Base-by-base conservation (phyloP, 2,113 vertebrate genomes). In the Amblyornis subalaris region DNA sequence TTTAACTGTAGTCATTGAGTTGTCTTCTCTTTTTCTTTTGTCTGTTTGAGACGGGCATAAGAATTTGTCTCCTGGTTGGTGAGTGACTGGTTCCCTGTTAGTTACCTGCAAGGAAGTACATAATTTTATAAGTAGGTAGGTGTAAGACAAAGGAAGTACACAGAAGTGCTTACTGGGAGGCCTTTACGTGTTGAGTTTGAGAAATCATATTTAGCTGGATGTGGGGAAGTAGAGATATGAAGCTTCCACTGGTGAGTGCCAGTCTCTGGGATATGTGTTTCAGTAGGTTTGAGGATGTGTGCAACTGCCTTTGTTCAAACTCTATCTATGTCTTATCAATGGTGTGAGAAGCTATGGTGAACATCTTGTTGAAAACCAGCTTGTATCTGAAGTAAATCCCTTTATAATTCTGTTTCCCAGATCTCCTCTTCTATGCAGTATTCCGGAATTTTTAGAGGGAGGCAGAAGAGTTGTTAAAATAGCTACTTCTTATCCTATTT, bases 301-400 rank as follows among this genome's bases (percentile, higher is more conserved):
- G 21, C 29, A 61, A 19, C 36, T 70, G 42, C 7, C 29, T 74
- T 69, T 83, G 14, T 20, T 86, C 29, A 42, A 16, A 14, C 6
- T 72, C 5, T n/a, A 2, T 19, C 31, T 33, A 4, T 1, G 0
- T 58, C 3, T 85, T 10, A 9, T 22, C 10, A 15, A 11, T 53
- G 28, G 2, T 57, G 21, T 58, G 42, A 79, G 42, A 88, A 90
- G 33, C 42, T 20, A 17, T 17, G 6, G 10, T 75, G 28, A 67
- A 51, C 48, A 36, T 65, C 13, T 31, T 69, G 7, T 79, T 26
- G 19, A 76, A 89, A 73, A 44, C 3, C 12, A 76, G 4, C 21
- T 21, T 66, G 2, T 25, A 58, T 54, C n/a, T 51, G 17, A 50
- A 82, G 47, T 40, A 69, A 72, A 23, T 72, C 1, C 3, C 3